A percentile compares a stretch with the other conserved stretches of the same genome.
phyloP scores from a whole-genome alignment of 2,888 invertebrate species.

The Cryptops parisi region DNA sequence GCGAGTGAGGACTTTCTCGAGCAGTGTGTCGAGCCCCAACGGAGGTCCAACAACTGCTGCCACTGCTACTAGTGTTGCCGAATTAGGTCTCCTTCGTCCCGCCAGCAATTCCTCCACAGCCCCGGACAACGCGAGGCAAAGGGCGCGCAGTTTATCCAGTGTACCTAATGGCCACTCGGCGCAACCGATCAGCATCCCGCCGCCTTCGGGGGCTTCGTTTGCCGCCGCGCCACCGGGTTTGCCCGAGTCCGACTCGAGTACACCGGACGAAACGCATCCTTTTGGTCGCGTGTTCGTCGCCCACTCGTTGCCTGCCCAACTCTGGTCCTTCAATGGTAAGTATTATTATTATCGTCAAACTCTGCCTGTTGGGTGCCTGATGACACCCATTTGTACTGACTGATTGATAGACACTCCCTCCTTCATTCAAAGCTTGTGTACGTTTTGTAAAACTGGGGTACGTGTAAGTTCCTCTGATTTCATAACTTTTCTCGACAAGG shows the following conservation, averaged over 20 bases:
- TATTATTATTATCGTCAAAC: no score
- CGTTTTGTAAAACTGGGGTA: no score
- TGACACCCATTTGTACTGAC: no score
- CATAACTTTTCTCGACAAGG: no score
- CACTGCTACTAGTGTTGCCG: neutral
- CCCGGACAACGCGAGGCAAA: constrained; percentile 41
- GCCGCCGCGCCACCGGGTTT: constrained; percentile 12
- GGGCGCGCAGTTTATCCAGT: constrained; percentile 66
- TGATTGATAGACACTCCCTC: no score
- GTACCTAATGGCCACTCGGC: constrained; percentile 54
- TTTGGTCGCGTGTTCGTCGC: constrained; percentile 65
- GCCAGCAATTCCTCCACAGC: constrained; percentile 3
- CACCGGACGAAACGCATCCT: constrained; percentile 14
- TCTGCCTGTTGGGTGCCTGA: no score
- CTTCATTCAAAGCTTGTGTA: no score
- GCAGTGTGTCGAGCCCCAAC: constrained; percentile 12
- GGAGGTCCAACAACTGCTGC: neutral
- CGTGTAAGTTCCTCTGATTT: no score
- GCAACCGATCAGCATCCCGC: constrained; percentile 37
- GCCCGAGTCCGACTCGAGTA: constrained; percentile 16
- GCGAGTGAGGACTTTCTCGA: constrained; percentile 15
- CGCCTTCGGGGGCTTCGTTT: constrained; percentile 10
- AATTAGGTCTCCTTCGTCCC: neutral
- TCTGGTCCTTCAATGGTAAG: constrained; percentile 83
- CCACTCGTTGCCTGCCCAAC: constrained; percentile 78